A percentile compares a stretch with the other conserved stretches of the same genome.
Evolutionary conservation across 1,140 invertebrate genomes (phyloP).

Genomic region (Streblospio benedicti): DNA sequence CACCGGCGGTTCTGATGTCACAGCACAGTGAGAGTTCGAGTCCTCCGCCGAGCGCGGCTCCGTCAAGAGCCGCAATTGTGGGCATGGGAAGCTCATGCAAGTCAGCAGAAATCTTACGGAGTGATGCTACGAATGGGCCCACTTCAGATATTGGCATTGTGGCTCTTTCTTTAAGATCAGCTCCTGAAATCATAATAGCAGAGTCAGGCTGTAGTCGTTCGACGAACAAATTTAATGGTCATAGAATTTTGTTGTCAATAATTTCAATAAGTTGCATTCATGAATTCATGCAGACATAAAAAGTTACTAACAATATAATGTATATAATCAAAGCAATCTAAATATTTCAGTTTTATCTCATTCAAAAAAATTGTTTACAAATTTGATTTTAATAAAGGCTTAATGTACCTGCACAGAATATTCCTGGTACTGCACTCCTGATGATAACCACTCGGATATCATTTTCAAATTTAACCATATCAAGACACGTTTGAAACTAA

Average conservation of each 20-base stretch:
- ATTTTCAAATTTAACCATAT: conserved; percentile 63
- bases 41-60: conserved; percentile 83
- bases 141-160: conserved; percentile 73
- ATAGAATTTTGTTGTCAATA: too few species aligned
- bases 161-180: conserved; percentile 86
- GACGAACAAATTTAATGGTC: too few species aligned
- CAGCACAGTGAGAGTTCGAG: conserved; percentile 87
- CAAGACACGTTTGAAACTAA: conserved; percentile 52
- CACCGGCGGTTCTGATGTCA: conserved; percentile 77
- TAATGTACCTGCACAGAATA: conserved; percentile 68
- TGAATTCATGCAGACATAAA: background rate
- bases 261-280: too few species aligned
- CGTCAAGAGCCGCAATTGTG: conserved; percentile 92
- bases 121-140: conserved; percentile 64
- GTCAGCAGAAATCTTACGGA: conserved; percentile 50
- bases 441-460: conserved; percentile 73
- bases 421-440: conserved; percentile 75
- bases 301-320: too few species aligned
- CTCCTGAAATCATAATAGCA: too few species aligned
- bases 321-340: too few species aligned
- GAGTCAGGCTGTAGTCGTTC: too few species aligned
- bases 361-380: background rate
- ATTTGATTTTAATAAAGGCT: background rate
- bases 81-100: conserved; percentile 79
- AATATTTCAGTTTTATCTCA: background rate